A percentile compares a stretch with the other conserved stretches of the same genome.
Evolutionary conservation across 2,113 vertebrate species (phyloP).

Genomic region (Tympanuchus pallidicinctus): DNA sequence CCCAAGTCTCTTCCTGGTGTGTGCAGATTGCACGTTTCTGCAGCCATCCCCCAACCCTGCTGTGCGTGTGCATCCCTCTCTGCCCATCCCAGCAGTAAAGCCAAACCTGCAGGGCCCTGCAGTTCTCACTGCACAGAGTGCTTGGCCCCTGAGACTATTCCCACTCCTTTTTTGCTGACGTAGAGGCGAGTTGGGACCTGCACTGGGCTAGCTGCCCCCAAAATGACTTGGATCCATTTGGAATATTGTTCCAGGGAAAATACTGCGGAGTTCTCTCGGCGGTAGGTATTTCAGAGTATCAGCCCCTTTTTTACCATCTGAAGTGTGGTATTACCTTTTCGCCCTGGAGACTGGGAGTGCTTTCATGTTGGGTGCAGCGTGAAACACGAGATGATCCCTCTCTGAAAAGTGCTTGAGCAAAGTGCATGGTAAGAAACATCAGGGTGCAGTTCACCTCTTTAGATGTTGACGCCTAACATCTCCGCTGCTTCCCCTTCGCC

Average conservation of each 20-base stretch:
- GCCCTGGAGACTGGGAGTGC: not conserved
- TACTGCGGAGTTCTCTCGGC: not conserved
- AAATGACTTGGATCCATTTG: not conserved
- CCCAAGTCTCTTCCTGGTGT: not conserved
- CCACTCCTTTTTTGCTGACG: not conserved
- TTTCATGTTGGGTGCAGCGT: not conserved
- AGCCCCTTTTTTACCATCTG: not conserved
- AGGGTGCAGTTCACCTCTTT: not conserved
- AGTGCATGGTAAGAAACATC: not conserved
- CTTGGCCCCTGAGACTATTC: not conserved
- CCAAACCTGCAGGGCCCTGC: not conserved
- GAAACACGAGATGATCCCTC: not conserved
- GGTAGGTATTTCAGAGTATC: not conserved
- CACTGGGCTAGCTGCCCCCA: not conserved
- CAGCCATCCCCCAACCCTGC: not conserved
- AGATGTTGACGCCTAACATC: not conserved
- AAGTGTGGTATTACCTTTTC: not conserved
- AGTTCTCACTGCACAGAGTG: fast-evolving
- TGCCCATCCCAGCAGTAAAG: not conserved
- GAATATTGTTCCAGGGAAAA: not conserved
- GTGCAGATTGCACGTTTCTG: not conserved
- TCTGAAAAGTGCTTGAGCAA: not conserved
- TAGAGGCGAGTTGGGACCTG: not conserved
- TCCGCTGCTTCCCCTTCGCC: not conserved
- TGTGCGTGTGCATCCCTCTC: not conserved